Evolutionary conservation across 2,888 invertebrate species (phyloP), one percentile per base, ranked within the genome.

Genomic region (Uropetala carovei): DNA sequence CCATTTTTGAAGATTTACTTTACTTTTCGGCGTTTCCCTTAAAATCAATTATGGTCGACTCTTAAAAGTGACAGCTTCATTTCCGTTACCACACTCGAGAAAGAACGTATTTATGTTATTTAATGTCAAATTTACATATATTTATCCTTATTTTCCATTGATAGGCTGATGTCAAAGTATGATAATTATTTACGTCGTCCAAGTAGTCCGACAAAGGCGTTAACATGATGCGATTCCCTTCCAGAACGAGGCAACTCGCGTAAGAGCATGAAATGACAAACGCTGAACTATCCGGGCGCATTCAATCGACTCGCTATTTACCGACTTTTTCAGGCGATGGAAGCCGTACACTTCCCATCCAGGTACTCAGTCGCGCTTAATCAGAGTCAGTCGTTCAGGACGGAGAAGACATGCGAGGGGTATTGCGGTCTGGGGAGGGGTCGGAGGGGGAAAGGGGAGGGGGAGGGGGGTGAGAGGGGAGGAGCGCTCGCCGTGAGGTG

Each of bases 251-350:
- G n/a, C 9, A 83, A 57, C 83, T 83, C 18, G 57, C 83, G 56
- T 83, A 57, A n/a, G 43, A 30, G 14, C 83, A 83, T 56, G 83
- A 57, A 83, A 83, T 83, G 83, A n/a, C 56, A 83, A 57, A n/a
- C 10, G 10, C 18, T 9, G 83, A 83, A 83, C 56, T 83, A 56
- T 43, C 56, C 83, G 56, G 83, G n/a, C 83, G n/a, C 83, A 83
- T 83, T 83, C 83, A 83, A 83, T 83, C 83, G 10, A 43, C 18
- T 56, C 56, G 10, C 57, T 57, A 57, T 14, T 27, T n/a, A 1
- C 56, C 18, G 56, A 27, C 83, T 43, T 57, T n/a, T 18, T 83
- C 10, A 10, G 11, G 83, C 83, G n/a, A 11, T 43, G 43, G 43
- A 43, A 43, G 43, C 43, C 43, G 43, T 43, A 43, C 43, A 57